Evolutionary conservation across 2,797 vertebrate species (phyloP).

Genomic region (Catostomus latipinnis): DNA sequence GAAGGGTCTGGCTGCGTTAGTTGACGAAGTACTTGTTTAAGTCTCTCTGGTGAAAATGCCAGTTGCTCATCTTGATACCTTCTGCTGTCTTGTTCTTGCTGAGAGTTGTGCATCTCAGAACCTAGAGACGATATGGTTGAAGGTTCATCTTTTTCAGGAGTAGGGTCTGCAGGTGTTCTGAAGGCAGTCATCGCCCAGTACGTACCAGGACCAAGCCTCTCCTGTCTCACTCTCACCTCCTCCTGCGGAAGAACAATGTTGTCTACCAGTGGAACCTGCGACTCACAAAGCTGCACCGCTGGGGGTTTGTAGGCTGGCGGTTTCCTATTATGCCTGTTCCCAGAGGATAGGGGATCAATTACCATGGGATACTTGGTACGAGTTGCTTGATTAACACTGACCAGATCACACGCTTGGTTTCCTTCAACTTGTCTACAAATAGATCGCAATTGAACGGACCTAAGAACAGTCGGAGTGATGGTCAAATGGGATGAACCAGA

Average conservation of each 20-base stretch:
- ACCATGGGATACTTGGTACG: slow-evolving; percentile 81
- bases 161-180: slow-evolving; percentile 79
- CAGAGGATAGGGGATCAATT: slow-evolving; percentile 73
- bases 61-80: slow-evolving; percentile 40
- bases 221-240: slow-evolving; percentile 83
- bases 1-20: slow-evolving; percentile 43
- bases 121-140: slow-evolving; percentile 63
- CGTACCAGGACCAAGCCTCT: slow-evolving; percentile 80
- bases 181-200: slow-evolving; percentile 82
- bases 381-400: slow-evolving; percentile 75
- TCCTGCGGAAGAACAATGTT: slow-evolving; percentile 62
- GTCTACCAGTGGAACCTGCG: slow-evolving; percentile 71
- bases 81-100: slow-evolving; percentile 49
- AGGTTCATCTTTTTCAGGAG: slow-evolving; percentile 69
- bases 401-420: slow-evolving; percentile 73
- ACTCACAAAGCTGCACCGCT: slow-evolving; percentile 82
- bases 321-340: slow-evolving; percentile 83
- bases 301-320: slow-evolving; percentile 85
- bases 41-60: slow-evolving; percentile 45
- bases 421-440: slow-evolving; percentile 80
- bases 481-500: slow-evolving; percentile 78
- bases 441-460: slow-evolving; percentile 88
- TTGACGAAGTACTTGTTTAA: slow-evolving; percentile 57
- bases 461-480: slow-evolving; percentile 87
- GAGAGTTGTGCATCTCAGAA: slow-evolving; percentile 66